Conservation (phyloP, 2,113 vertebrate genomes). For the Solea solea region DNA sequence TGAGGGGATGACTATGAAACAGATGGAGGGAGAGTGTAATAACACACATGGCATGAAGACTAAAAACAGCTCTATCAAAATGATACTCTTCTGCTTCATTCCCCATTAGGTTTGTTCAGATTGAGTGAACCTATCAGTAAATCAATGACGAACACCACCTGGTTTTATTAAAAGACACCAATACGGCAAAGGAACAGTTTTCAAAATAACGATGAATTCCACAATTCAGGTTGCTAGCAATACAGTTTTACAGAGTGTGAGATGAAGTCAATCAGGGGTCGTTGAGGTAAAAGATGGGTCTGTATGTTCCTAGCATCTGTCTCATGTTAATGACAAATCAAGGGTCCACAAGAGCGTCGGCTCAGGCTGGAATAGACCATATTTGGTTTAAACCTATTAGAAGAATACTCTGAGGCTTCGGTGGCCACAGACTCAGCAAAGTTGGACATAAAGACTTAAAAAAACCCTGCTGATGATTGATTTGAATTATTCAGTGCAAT, state of each 20-base stretch:
- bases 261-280: background rate
- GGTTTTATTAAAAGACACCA: constrained; percentile 15
- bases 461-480: no score
- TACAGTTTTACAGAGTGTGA: background rate
- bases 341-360: background rate
- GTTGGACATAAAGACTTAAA: no score
- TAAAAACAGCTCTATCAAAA: constrained; percentile 48
- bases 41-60: constrained; percentile 54
- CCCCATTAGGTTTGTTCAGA: constrained; percentile 12
- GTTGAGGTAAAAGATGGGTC: background rate
- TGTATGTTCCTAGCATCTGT: background rate
- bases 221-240: constrained; percentile 2
- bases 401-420: no score
- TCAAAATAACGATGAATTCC: background rate
- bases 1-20: constrained; percentile 2
- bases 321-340: background rate
- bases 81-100: constrained; percentile 39
- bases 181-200: constrained; percentile 5
- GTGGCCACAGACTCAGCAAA: no score
- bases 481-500: no score
- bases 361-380: background rate
- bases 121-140: constrained; percentile 26
- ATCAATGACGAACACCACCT: constrained; percentile 8
- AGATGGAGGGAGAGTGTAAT: constrained; percentile 35
- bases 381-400: background rate